Evolutionary conservation across 2,113 vertebrate species (phyloP), one percentile per base, ranked within the genome.

Genomic region (Upupa epops): DNA sequence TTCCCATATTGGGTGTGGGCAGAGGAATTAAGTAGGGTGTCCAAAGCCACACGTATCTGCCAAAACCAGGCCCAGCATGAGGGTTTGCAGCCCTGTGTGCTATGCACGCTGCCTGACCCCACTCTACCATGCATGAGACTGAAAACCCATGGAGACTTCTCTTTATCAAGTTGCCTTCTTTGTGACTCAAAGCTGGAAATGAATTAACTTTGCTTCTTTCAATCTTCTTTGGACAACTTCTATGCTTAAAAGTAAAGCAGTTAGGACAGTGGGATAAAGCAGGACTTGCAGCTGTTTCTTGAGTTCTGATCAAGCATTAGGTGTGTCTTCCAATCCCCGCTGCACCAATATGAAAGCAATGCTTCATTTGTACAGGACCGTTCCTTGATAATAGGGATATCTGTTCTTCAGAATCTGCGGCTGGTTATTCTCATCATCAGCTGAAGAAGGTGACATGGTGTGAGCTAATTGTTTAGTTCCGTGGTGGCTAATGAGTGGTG

Each of bases 331-430:
- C 36, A 70, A 59, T 14, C 12, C 22, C 17, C 49, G 21, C 34
- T n/a, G 36, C 31, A 58, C 16, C 34, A 31, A 15, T 29, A 26
- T 9, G 54, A 45, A 74, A 61, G 24, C 0, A 8, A 16, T 34
- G 25, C 49, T 66, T 36, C 21, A 46, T 61, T 86, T 78, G 34
- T 31, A 36, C 1, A 1, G 24, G n/a, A 24, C 13, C 76, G 7
- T 40, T 89, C 45, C 76, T 82, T 46, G 20, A 60, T 81, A 83
- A 75, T 55, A 75, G 45, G 58, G 22, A 24, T 84, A 29, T 86
- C 84, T 95, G 61, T 84, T 89, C 84, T 90, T 94, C 77, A 76
- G 61, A 76, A 55, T 61, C 60, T 90, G 74, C 73, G 81, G 65
- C 42, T 82, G 59, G 51, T 93, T 86, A 21, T 88, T 92, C 46